Evolutionary conservation across 2,797 vertebrate genomes (phyloP), one percentile per base, ranked within the genome.

Genomic region (Perodicticus potto): DNA sequence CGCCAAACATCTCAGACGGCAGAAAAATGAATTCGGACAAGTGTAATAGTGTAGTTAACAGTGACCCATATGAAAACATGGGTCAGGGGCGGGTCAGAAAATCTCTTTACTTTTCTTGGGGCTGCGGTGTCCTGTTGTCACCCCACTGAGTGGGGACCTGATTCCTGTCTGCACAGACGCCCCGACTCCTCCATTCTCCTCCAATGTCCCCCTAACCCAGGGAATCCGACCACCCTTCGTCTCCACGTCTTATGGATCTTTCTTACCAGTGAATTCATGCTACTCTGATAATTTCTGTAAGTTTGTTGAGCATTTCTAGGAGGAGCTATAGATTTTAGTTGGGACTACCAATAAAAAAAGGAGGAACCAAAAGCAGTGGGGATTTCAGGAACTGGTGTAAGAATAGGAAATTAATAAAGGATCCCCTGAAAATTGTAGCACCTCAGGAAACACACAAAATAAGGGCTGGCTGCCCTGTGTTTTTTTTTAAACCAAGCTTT

Each of bases 281-380:
- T 86, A 81, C 63, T 74, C 20, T 89, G 61, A 86, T 83, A 2
- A 85, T 57, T n/a, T 93, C 11, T 94, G 9, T 89, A 84, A 49
- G 27, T 77, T 27, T 78, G 4, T 63, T 95, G 53, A 40, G 17
- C 2, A 81, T 91, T 94, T 69, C 45, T 81, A n/a, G 11, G 20
- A 85, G 19, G 6, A 65, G 3, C 9, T 78, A 27, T 16, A 25
- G 7, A 73, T 65, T 92, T 97, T 77, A 92, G 27, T 72, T 40
- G 23, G 11, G 7, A 40, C 12, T 83, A 88, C 19, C 23, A 74
- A 13, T 76, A 83, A 91, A 72, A 59, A 87, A 67, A 84, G 14
- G 7, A 91, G 69, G 6, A 27, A 34, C 1, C 16, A 3, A 78
- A 40, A 93, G n/a, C 8, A 70, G 5, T 29, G 3, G 94, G 25